Evolutionary conservation across 2,797 vertebrate genomes (phyloP).

Genomic region (Enoplosus armatus): DNA sequence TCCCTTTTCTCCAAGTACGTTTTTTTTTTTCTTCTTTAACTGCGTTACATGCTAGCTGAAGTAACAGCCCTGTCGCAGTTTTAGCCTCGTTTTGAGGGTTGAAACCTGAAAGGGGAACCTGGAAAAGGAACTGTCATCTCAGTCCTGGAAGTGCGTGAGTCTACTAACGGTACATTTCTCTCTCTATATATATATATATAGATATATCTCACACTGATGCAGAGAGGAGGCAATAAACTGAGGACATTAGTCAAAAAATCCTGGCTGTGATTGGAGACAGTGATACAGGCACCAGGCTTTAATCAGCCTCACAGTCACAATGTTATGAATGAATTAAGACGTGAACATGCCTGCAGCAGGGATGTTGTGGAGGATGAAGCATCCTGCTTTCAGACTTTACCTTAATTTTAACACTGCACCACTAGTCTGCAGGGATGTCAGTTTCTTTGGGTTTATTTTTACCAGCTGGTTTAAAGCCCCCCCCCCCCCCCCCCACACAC

Average conservation of each 20-base stretch:
- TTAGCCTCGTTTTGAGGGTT: not conserved
- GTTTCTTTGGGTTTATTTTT: not conserved
- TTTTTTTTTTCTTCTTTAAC: not conserved
- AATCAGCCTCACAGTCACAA: not conserved
- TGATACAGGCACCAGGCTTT: not conserved
- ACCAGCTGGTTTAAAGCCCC: not conserved
- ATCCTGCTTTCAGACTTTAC: not conserved
- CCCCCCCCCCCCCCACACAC: no score
- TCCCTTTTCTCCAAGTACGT: not conserved
- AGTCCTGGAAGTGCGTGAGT: not conserved
- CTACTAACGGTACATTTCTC: not conserved
- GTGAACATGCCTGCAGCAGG: conserved; percentile 18
- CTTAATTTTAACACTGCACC: not conserved
- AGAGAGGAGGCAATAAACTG: not conserved
- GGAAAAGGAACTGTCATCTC: conserved; percentile 43
- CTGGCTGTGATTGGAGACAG: not conserved
- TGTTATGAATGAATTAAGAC: conserved; percentile 16
- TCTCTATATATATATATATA: no score
- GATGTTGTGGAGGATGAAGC: not conserved
- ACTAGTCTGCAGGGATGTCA: not conserved
- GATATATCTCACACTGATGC: not conserved
- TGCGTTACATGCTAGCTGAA: not conserved
- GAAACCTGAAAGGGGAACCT: conserved; percentile 43
- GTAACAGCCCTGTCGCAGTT: conserved; percentile 10
- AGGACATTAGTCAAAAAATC: not conserved